Percentiles rank a stretch among this genome's conserved stretches.
These are phyloP conservation scores for Alouatta palliata DNA, from an alignment of 2,113 vertebrate genomes.

Conservation along the genomic window DNA sequence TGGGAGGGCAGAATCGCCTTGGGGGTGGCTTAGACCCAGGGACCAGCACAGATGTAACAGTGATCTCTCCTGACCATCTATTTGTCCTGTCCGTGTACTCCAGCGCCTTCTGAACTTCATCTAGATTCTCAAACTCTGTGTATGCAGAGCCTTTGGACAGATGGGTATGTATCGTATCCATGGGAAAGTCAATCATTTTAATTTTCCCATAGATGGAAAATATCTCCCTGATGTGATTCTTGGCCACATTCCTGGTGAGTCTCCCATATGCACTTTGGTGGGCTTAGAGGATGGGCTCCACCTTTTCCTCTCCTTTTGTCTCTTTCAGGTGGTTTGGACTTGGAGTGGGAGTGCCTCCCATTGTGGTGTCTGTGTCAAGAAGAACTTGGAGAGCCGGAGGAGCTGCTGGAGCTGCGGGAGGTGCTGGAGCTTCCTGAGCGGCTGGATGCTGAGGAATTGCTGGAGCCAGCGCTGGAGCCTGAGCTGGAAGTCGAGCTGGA, in stretches of 20 bases:
- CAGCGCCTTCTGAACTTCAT: constrained; percentile 95
- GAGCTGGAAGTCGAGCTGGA: constrained; percentile 78
- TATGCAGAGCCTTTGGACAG: constrained; percentile 96
- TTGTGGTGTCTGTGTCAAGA: constrained; percentile 94
- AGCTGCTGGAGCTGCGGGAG: constrained; percentile 96
- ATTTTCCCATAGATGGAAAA: constrained; percentile 97
- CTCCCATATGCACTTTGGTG: constrained; percentile 95
- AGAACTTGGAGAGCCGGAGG: constrained; percentile 94
- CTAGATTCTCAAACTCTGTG: constrained; percentile 94
- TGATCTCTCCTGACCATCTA: constrained; percentile 97
- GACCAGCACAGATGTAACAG: constrained; percentile 92
- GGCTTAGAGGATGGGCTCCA: constrained; percentile 95
- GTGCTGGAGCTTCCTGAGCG: constrained; percentile 96
- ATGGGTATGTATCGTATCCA: constrained; percentile 93
- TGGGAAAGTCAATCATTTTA: constrained; percentile 97
- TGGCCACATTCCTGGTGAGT: constrained; percentile 96
- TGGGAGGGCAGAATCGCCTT: constrained; percentile 90
- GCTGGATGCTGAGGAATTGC: constrained; percentile 95
- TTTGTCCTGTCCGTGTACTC: constrained; percentile 99
- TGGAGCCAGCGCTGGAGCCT: constrained; percentile 96
- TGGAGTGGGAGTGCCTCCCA: constrained; percentile 93
- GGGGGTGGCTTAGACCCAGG: constrained; percentile 91
- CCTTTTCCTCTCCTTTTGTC: constrained; percentile 95
- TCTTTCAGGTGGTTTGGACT: constrained; percentile 97
- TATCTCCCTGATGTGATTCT: constrained; percentile 99